Percentiles rank a stretch among this genome's conserved stretches.
Evolutionary conservation across 2,797 vertebrate species (phyloP).

Genomic region (Bradypodion pumilum): DNA sequence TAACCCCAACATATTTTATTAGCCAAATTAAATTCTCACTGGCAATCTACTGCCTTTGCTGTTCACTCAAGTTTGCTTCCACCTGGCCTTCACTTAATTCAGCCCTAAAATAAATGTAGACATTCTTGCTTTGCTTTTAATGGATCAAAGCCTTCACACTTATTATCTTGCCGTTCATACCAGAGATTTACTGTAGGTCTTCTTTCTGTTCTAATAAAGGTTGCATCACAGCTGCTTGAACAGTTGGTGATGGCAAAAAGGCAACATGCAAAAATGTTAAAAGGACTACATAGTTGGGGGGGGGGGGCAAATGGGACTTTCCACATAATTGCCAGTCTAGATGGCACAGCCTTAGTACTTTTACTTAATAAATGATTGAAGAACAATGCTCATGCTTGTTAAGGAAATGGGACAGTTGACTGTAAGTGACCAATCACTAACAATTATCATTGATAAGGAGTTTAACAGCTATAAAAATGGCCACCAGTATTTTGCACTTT

Average conservation of each 20-base stretch:
- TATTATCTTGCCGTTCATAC: background rate
- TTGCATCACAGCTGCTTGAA: background rate
- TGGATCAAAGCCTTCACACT: background rate
- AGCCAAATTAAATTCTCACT: constrained; percentile 32
- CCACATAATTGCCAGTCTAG: background rate
- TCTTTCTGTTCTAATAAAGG: background rate
- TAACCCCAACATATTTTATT: constrained; percentile 26
- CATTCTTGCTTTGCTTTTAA: background rate
- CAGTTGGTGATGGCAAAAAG: background rate
- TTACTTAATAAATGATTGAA: background rate
- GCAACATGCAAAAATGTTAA: background rate
- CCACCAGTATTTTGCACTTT: background rate
- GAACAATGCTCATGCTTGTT: background rate
- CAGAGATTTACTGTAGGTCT: background rate
- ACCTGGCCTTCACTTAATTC: background rate
- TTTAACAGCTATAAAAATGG: background rate
- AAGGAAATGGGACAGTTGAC: background rate
- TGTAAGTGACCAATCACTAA: background rate
- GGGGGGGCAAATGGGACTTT: background rate
- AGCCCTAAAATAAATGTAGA: background rate
- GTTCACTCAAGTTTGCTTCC: constrained; percentile 13
- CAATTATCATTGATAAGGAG: background rate
- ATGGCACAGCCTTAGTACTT: background rate
- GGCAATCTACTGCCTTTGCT: constrained; percentile 8
- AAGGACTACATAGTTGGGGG: background rate